These are phyloP conservation scores for Chironomus striatipennis DNA, from an alignment of 1,140 invertebrate genomes.

Conservation along the genomic window DNA sequence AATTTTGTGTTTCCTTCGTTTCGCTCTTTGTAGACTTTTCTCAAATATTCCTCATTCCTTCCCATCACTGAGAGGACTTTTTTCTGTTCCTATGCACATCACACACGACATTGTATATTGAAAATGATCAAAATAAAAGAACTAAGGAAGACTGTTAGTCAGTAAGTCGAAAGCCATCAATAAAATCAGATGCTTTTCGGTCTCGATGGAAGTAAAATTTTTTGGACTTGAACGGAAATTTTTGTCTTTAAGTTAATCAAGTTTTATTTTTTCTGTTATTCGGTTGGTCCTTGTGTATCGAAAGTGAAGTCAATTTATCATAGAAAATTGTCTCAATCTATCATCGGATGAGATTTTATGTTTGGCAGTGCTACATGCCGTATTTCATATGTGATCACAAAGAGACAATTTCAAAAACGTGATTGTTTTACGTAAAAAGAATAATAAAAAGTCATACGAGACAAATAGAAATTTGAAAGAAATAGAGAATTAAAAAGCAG, in stretches of 20 bases:
- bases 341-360: background rate
- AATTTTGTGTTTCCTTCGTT: background rate
- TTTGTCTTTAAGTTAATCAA: no score
- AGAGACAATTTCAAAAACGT: conserved; percentile 16
- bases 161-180: conserved; percentile 13
- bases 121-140: conserved; percentile 18
- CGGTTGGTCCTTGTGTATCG: background rate
- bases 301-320: background rate
- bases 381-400: background rate
- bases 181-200: background rate
- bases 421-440: background rate
- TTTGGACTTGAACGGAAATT: no score
- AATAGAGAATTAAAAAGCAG: no score
- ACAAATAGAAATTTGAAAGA: no score
- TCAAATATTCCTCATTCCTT: background rate
- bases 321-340: background rate
- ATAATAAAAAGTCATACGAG: background rate
- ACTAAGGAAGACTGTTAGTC: conserved; percentile 12
- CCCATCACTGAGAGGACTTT: background rate
- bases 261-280: background rate
- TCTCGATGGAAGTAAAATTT: background rate
- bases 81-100: no score
- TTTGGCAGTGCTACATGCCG: background rate
- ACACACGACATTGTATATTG: no score
- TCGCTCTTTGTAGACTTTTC: conserved; percentile 2